Percentiles rank a stretch among this genome's conserved stretches.
phyloP scores from a whole-genome alignment of 1,140 invertebrate species.

The Procambarus clarkii region DNA sequence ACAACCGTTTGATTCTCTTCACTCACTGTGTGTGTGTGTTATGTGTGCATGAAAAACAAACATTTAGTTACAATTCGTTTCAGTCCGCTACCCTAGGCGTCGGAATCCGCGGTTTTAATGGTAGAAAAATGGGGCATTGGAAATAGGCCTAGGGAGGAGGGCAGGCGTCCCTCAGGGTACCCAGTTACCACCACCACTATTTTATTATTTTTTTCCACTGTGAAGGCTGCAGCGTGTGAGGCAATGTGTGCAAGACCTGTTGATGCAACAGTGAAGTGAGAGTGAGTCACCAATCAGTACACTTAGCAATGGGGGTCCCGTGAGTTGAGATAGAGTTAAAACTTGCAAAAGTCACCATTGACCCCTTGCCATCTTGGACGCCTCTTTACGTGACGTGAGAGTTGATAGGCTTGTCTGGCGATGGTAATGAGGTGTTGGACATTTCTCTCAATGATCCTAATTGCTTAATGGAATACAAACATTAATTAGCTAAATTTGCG shows the following conservation, averaged over 20 bases:
- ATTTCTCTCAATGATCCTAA: not conserved
- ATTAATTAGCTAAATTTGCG: not conserved
- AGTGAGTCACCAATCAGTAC: not conserved
- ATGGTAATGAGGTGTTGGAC: not conserved
- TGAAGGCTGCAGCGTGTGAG: not conserved
- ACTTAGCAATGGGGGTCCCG: not conserved
- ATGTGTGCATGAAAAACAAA: not conserved
- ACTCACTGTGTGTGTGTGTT: not conserved
- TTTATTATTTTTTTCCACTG: not conserved
- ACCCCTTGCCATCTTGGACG: not conserved
- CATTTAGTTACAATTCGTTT: not conserved
- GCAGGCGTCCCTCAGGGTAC: not conserved
- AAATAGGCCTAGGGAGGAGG: not conserved
- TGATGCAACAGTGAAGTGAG: not conserved
- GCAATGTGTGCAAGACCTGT: not conserved
- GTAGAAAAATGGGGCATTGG: not conserved
- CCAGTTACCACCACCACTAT: not conserved
- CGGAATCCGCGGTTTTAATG: not conserved
- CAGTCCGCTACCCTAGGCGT: not conserved
- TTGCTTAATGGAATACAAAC: not conserved
- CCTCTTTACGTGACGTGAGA: not conserved
- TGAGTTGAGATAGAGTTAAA: not conserved
- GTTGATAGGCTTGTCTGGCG: not conserved
- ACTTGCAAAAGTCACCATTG: not conserved
- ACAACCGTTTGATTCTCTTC: not conserved